Evolutionary conservation across 2,888 invertebrate species (phyloP), one percentile per base, ranked within the genome.

Genomic region (Biston betularia): DNA sequence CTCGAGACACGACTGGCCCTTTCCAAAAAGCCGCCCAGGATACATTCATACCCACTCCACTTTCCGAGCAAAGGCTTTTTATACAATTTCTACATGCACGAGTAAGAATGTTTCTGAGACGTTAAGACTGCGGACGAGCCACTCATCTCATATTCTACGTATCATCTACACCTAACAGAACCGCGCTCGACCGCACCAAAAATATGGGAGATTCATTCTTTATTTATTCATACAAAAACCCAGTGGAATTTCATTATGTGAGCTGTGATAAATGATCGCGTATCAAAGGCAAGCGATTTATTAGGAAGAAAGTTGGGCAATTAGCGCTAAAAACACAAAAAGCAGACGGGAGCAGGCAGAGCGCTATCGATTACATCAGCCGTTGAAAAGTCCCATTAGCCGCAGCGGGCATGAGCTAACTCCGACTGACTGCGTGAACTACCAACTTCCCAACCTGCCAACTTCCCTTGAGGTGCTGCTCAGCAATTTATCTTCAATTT

Each of bases 271-370:
- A 86, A 83, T 83, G 77, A 86, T 86, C 80, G 77, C 79, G 77
- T 82, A 84, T 87, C 83, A 85, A 82, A 82, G 80, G 79, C 84
- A 80, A 80, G 79, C 82, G 80, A 84, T 84, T 84, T 84, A 84
- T 87, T 82, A 84, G 74, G 75, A 81, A 80, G 81, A 86, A 88
- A 89, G 83, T 88, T 87, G 67, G 81, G 84, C 84, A 86, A 88
- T 88, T 88, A 88, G 84, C 82, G 76, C 78, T 81, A 80, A 86
- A 83, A 87, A 88, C 87, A 87, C 80, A 84, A 86, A 88, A 88
- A 86, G 77, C 86, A 86, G 85, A 84, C 80, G 72, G 78, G 81
- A 76, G 72, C 62, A 76, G 78, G 53, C 53, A 54, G 8, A 82
- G 76, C 80, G 79, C 82, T 86, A 87, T 88, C 84, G 86, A 86